Conservation (phyloP, 92 coral and sea anemone genomes). For the Heliopora coerulea region DNA sequence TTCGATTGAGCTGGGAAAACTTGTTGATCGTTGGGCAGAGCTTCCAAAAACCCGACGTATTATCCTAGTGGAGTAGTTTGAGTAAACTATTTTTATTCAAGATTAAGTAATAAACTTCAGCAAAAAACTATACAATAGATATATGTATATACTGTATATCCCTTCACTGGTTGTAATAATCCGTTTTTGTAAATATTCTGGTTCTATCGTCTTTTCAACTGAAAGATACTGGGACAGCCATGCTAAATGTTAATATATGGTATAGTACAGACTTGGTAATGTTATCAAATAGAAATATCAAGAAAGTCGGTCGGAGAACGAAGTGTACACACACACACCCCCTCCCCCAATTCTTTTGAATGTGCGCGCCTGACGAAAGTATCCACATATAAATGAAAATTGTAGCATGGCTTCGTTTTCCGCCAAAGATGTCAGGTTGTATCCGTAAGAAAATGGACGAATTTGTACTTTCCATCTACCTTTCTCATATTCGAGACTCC, state of each 20-base stretch:
- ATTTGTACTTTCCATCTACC: no score
- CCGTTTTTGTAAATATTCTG: not conserved
- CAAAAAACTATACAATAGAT: not conserved
- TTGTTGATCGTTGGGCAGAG: conserved; percentile 33
- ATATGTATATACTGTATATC: no score
- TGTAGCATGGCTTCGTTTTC: no score
- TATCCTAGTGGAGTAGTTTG: not conserved
- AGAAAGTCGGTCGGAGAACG: no score
- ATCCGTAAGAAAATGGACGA: no score
- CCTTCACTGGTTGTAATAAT: no score
- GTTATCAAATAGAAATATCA: not conserved
- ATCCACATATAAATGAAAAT: no score
- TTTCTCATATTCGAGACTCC: no score
- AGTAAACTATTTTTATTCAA: no score
- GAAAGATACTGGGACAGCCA: not conserved
- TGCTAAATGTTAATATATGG: not conserved
- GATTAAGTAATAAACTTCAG: no score
- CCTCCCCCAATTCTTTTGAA: conserved; percentile 8
- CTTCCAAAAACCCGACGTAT: conserved; percentile 19
- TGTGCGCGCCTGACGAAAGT: conserved; percentile 12
- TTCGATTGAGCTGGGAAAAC: conserved; percentile 11
- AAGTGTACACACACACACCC: not conserved
- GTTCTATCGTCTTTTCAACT: not conserved
- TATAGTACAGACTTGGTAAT: not conserved
- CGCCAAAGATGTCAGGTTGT: no score